Base-by-base conservation (phyloP, 2,888 invertebrate species). In the Timema podura region DNA sequence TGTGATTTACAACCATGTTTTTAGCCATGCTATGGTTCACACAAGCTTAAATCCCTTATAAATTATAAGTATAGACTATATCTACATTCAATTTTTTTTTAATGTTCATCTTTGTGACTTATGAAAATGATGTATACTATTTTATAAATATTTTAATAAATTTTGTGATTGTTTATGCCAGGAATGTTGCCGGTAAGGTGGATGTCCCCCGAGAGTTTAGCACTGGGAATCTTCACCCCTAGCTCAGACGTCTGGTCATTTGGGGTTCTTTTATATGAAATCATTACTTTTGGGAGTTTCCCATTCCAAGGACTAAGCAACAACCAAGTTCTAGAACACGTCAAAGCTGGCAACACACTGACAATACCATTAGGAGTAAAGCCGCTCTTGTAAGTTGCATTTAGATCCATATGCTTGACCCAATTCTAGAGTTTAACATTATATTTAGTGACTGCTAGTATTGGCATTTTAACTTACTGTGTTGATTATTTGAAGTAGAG, bases 161-260 rank as follows among this genome's bases (percentile, higher is more conserved):
- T 49, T 46, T 5, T 54, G 11, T 70, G 6, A 30, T 64, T 67
- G 61, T 30, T 30, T 3, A 30, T 30, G 30, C 48, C 75, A 87
- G 87, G 86, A 45, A 91, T 93, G 90, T 82, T 95, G 75, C 95
- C 95, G 0, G 93, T 95, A 9, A 85, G 95, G 73, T 96, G 96
- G 95, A 95, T 96, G 95, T 90, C 95, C 0, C 95, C 95, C 0
- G 96, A 96, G 82, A 91, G 92, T 75, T 82, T 96, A 15, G 88
- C 87, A 5, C 84, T 91, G 45, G 95, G 95, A 11, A 85, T 93
- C 69, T 96, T 95, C 80, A 92, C 93, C 0, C 87, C 92, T 30
- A 89, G 91, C 51, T 93, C 95, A 0, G 96, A 96, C 81, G 89
- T 96, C 15, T 96, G 95, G 95, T 91, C 93, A 49, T 95, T 89